Conservation (phyloP, 2,113 vertebrate genomes). For the Thinocorus orbignyianus region DNA sequence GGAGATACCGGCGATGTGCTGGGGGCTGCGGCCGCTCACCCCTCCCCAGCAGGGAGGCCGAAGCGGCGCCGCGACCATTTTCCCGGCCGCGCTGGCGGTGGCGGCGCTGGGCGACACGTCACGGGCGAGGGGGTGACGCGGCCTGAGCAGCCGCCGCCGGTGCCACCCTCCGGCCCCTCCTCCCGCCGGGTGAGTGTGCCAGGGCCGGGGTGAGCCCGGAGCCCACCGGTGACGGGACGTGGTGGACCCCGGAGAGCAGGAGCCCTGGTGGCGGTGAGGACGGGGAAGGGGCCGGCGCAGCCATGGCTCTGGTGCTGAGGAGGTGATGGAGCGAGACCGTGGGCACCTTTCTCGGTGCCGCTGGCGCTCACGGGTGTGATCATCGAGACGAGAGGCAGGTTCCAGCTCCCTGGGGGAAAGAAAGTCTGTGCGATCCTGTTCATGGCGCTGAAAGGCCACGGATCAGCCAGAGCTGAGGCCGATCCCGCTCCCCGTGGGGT, state of each 20-base stretch:
- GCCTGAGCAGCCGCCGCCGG: fast-evolving
- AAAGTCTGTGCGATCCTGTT: background rate
- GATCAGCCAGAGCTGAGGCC: fast-evolving
- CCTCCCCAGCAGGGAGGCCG: background rate
- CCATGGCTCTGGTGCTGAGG: background rate
- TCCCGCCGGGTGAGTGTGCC: background rate
- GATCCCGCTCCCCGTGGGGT: fast-evolving
- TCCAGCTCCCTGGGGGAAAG: background rate
- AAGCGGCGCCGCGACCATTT: background rate
- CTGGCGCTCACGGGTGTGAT: fast-evolving
- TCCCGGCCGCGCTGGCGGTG: background rate
- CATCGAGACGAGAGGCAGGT: background rate
- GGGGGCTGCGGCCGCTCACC: fast-evolving
- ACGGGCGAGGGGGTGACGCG: background rate
- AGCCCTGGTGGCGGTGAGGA: fast-evolving
- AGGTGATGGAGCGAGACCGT: fast-evolving
- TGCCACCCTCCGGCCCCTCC: fast-evolving
- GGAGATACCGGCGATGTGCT: fast-evolving
- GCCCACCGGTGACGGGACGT: fast-evolving
- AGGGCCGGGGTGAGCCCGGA: background rate
- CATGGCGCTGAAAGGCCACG: fast-evolving
- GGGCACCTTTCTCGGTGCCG: background rate
- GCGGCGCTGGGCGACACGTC: background rate
- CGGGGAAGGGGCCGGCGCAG: fast-evolving
- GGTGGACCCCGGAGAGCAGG: background rate